Conservation (phyloP, 2,888 invertebrate species). For the Parnassius smintheus region DNA sequence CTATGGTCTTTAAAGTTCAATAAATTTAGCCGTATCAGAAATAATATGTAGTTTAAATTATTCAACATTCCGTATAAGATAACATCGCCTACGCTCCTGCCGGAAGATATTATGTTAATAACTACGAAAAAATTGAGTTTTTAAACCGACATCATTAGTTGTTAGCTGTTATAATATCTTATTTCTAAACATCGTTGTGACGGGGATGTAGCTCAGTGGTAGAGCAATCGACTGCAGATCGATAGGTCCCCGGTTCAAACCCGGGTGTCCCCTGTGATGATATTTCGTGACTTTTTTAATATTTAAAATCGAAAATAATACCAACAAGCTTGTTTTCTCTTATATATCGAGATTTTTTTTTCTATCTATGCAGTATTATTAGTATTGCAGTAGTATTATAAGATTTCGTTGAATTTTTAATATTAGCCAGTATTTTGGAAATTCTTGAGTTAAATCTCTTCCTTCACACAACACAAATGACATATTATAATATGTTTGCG, state of each 20-base stretch:
- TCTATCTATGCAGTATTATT: too few relatives aligned
- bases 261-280: conserved; percentile 65
- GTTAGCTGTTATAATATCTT: neutral
- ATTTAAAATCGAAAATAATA: neutral
- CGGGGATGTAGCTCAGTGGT: conserved; percentile 44
- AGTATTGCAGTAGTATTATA: too few relatives aligned
- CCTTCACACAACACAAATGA: too few relatives aligned
- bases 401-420: too few relatives aligned
- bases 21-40: too few relatives aligned
- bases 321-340: too few relatives aligned
- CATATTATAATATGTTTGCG: too few relatives aligned
- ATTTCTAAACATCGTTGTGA: neutral
- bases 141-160: neutral
- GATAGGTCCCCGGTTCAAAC: conserved; percentile 78
- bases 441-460: too few relatives aligned
- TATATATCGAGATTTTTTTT: too few relatives aligned
- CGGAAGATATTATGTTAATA: neutral
- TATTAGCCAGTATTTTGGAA: too few relatives aligned
- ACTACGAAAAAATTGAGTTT: neutral
- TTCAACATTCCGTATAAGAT: conserved; percentile 10
- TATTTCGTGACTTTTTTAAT: neutral
- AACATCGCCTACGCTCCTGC: conserved; percentile 5
- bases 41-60: neutral
- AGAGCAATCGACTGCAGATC: conserved; percentile 81
- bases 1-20: too few relatives aligned